A percentile compares a stretch with the other conserved stretches of the same genome.
Evolutionary conservation across 2,888 invertebrate genomes (phyloP).

Genomic region (Melinaea menophilus): DNA sequence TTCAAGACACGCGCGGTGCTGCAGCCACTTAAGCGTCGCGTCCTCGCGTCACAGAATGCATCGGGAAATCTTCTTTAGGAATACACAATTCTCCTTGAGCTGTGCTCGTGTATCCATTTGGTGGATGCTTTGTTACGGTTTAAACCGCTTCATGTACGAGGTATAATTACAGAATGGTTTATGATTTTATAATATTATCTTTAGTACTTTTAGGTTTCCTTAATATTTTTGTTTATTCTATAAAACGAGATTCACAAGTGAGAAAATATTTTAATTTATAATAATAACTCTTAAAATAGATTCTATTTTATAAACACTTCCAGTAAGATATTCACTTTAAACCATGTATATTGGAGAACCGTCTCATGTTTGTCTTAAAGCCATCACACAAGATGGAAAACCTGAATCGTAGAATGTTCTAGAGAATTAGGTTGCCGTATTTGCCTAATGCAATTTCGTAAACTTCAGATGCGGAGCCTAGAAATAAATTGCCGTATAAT

Average conservation of each 20-base stretch:
- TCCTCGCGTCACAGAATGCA: too few species aligned
- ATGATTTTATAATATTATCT: too few species aligned
- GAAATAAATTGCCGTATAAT: constrained; percentile 25
- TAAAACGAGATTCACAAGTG: too few species aligned
- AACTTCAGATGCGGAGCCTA: constrained; percentile 20
- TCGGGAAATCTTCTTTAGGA: constrained; percentile 43
- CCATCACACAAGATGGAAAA: constrained; percentile 21
- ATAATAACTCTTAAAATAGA: too few species aligned
- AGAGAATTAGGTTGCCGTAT: constrained; percentile 29
- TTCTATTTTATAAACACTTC: too few species aligned
- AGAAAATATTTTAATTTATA: too few species aligned
- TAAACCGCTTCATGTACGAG: too few species aligned
- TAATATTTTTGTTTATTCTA: too few species aligned
- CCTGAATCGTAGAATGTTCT: constrained; percentile 19
- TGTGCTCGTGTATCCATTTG: constrained; percentile 65
- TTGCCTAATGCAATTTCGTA: constrained; percentile 33
- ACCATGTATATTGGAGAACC: constrained; percentile 16
- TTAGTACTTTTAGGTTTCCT: too few species aligned
- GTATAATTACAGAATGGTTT: too few species aligned
- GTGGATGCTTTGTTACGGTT: constrained; percentile 24
- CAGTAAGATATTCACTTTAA: constrained; percentile 8
- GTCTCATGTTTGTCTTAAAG: constrained; percentile 18
- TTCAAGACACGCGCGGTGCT: too few species aligned
- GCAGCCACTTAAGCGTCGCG: too few species aligned
- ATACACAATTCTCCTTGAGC: constrained; percentile 38